Evolutionary conservation across 1,140 invertebrate genomes (phyloP), one percentile per base, ranked within the genome.

Genomic region (Macrocentrus cingulum): DNA sequence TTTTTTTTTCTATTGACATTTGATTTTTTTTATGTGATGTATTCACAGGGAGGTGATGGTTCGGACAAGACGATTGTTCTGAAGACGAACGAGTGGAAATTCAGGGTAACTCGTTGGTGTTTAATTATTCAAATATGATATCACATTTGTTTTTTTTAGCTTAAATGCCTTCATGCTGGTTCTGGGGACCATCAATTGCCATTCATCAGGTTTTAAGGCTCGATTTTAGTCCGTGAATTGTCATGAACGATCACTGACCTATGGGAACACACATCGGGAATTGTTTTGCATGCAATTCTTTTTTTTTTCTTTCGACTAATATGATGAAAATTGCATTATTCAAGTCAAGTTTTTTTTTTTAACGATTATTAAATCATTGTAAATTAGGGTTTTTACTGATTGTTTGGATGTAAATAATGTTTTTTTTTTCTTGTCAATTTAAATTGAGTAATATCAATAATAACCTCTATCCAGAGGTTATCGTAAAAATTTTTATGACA

Each of bases 51-150:
- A 74, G 82, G 81, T 76, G 84, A 83, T 70, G 81, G 81, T 72
- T 77, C 70, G 58, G 77, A 76, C 67, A 77, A 75, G 68, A 79
- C 74, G 70, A 68, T 80, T 74, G 76, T 83, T 74, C 81, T 85
- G 80, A 87, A 88, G 82, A 85, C 85, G 68, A 85, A 87, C 82
- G 87, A 89, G 78, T 88, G 87, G 87, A 89, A 88, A 85, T 88
- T 88, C 85, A 85, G 87, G 87, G 87, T 89, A 59, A 51, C 19
- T 37, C 34, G 34, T 20, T 34, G 49, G 29, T 11, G 29, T 51
- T 32, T 37, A 22, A 46, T 46, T 51, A 49, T 37, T 50, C 8
- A 22, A 25, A 22, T 22, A n/a, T 11, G 29, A 22, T 60, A 49
- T 66, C 61, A 57, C 64, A 55, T 66, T 66, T 48, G 65, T 60